Evolutionary conservation across 2,888 invertebrate genomes (phyloP).

Genomic region (Synergus japonicus): DNA sequence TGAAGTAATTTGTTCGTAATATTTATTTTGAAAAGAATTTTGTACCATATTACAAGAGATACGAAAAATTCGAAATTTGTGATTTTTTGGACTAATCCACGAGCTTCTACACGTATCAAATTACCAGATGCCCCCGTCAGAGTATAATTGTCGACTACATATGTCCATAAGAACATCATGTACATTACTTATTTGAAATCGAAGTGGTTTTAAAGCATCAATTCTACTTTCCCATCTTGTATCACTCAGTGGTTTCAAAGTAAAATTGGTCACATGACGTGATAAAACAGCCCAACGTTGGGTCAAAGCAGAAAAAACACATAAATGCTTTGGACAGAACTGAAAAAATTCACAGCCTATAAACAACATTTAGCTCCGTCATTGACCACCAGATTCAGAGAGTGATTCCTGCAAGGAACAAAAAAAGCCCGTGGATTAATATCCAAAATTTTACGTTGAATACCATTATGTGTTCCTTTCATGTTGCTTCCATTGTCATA

Average conservation of each 20-base stretch:
- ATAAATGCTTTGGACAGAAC: constrained; percentile 16
- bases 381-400: constrained; percentile 23
- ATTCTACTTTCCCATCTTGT: constrained; percentile 32
- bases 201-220: constrained; percentile 10
- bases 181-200: constrained; percentile 6
- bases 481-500: constrained; percentile 54
- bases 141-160: constrained; percentile 40
- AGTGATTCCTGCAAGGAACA: no score
- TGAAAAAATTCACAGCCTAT: constrained; percentile 61
- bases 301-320: constrained; percentile 23
- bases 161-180: constrained; percentile 36
- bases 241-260: neutral
- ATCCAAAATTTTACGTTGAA: constrained; percentile 61
- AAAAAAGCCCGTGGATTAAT: neutral
- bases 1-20: constrained; percentile 44
- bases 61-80: constrained; percentile 50
- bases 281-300: constrained; percentile 6
- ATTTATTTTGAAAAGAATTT: constrained; percentile 43
- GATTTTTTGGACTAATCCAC: constrained; percentile 41
- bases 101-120: constrained; percentile 33
- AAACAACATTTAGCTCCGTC: constrained; percentile 46
- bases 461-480: constrained; percentile 44
- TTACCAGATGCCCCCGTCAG: neutral
- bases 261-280: neutral
- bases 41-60: constrained; percentile 49